Base-by-base conservation (phyloP, 2,797 vertebrate species). In the Gila robusta region DNA sequence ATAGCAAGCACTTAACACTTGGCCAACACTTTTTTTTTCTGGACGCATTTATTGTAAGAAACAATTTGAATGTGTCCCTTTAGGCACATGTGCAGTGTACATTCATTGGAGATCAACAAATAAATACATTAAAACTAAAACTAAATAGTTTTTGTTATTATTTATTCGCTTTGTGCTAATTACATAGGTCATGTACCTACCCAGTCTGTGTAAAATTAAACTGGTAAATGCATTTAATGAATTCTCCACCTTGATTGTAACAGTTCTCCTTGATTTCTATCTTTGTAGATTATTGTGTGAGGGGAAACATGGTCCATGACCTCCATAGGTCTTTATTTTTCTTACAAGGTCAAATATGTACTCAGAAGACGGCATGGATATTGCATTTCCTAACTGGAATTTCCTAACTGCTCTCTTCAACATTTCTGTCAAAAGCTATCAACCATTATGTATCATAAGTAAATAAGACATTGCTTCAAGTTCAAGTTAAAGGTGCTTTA, bases 291-390 rank as follows among this genome's bases (percentile, higher is more conserved):
- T 56, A 28, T 71, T 82, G 3, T 62, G n/a, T 74, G 26, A 28
- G 52, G 12, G 19, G 5, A n/a, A 47, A 54, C 28, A 44, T 73
- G n/a, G 12, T 9, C 26, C 3, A 49, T 74, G 56, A 44, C 54
- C 56, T 64, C 26, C 39, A 23, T 76, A 21, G 73, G 21, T 78
- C 10, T 54, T 76, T 54, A 49, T 35, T 56, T 59, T 37, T 59
- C 7, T 78, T 78, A 59, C 35, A 64, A 79, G 77, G 56, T 44
- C n/a, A 79, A 64, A 79, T 21, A 17, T 79, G 14, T 79, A 16
- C 32, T 78, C 32, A 44, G 56, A 41, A 79, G 37, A 64, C 16
- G 0, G 11, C 32, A 39, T 56, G 11, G 4, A 23, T 12, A 71
- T 56, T 26, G 37, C 17, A 56, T 72, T 8, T 82, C 66, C 37